Evolutionary conservation across 2,113 vertebrate species (phyloP).

Genomic region (Vidua chalybeata): DNA sequence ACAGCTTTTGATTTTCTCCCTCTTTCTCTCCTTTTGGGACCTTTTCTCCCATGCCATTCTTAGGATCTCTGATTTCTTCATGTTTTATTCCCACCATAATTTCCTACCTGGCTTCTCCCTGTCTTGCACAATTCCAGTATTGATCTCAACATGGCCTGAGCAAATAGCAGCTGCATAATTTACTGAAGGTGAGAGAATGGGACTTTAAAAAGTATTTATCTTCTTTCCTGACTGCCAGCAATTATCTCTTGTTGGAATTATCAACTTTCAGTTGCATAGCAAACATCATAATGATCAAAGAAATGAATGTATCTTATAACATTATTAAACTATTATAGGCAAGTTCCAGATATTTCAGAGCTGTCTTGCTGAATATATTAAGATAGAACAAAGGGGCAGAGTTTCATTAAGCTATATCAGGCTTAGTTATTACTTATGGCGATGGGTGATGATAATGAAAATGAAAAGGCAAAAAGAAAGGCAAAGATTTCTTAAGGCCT

Average conservation of each 20-base stretch:
- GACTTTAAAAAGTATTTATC: neutral
- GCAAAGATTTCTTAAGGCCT: neutral
- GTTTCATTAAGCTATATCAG: neutral
- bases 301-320: neutral
- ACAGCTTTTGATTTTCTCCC: neutral
- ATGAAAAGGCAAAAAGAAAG: neutral
- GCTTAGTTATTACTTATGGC: neutral
- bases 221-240: neutral
- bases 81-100: accelerated
- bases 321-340: neutral
- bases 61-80: neutral
- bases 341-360: neutral
- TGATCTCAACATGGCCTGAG: neutral
- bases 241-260: neutral
- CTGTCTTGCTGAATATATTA: neutral
- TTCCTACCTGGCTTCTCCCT: neutral
- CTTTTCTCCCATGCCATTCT: neutral
- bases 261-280: neutral
- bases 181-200: neutral
- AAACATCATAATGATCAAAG: neutral
- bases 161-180: neutral
- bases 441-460: neutral
- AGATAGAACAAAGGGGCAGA: neutral
- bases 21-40: neutral
- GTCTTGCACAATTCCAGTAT: neutral